These are phyloP conservation scores for Mythimna impura DNA, from an alignment of 2,888 invertebrate species.

Conservation along the genomic window DNA sequence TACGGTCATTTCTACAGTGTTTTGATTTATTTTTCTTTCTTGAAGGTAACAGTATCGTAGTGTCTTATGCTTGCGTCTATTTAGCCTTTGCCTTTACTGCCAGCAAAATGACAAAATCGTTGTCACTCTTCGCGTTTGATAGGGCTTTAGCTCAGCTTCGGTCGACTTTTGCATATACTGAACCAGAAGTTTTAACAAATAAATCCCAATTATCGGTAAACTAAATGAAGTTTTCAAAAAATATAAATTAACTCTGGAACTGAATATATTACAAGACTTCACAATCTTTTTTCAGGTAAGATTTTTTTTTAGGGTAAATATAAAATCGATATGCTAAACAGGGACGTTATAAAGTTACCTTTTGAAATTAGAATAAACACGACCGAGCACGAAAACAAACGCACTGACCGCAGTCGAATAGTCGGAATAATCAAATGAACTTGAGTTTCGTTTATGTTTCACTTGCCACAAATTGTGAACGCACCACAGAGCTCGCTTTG, in stretches of 20 bases:
- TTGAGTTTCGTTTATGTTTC: slow-evolving; percentile 46
- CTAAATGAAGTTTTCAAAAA: neutral
- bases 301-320: neutral
- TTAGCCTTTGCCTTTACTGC: neutral
- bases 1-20: neutral
- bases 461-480: slow-evolving; percentile 51
- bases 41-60: neutral
- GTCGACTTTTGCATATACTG: neutral
- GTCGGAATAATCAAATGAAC: slow-evolving; percentile 45
- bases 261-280: neutral
- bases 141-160: neutral
- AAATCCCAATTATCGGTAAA: neutral
- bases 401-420: slow-evolving; percentile 32
- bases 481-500: slow-evolving; percentile 8
- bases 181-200: neutral
- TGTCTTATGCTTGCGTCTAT: neutral
- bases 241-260: neutral
- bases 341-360: neutral
- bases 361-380: slow-evolving; percentile 32
- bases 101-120: neutral
- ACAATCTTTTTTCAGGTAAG: neutral
- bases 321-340: neutral
- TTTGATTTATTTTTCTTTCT: neutral
- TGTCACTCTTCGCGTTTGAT: neutral
- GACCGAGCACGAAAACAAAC: slow-evolving; percentile 24